Evolutionary conservation across 37 sponge, comb jelly and placozoan species (phyloP).

Genomic region (Cladorhizidae sp.): DNA sequence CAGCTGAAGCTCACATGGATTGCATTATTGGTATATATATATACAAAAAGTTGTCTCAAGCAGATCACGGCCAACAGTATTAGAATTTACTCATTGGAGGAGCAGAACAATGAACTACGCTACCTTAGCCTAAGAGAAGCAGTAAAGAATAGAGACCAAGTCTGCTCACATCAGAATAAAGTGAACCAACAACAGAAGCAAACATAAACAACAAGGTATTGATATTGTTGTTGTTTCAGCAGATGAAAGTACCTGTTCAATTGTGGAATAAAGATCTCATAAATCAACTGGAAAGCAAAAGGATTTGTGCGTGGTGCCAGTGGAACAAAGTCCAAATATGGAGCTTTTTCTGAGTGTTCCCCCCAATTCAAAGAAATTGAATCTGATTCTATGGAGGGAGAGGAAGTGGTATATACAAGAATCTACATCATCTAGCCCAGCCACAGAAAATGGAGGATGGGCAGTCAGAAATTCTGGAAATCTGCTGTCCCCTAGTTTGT

Average conservation of each 20-base stretch:
- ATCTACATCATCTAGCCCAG: too few species aligned
- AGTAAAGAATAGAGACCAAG: neutral
- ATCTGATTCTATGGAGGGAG: too few species aligned
- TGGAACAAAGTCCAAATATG: neutral
- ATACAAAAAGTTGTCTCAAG: slow-evolving; percentile 16
- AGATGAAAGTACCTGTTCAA: neutral
- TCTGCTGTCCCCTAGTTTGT: too few species aligned
- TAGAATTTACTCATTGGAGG: slow-evolving; percentile 71
- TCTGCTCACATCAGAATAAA: neutral
- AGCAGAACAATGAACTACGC: slow-evolving; percentile 75
- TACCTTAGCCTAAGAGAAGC: slow-evolving; percentile 1
- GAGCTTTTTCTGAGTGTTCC: too few species aligned
- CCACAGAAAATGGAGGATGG: too few species aligned
- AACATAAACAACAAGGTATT: neutral
- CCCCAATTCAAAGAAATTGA: too few species aligned
- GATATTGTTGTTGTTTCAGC: neutral
- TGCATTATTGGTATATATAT: slow-evolving; percentile 4
- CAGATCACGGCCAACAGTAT: slow-evolving; percentile 71
- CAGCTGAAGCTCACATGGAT: neutral
- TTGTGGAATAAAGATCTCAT: neutral
- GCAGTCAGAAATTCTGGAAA: too few species aligned
- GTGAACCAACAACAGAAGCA: too few species aligned
- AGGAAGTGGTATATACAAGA: too few species aligned
- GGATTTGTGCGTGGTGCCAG: neutral
- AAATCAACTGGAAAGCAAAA: neutral